phyloP scores from a whole-genome alignment of 2,888 invertebrate genomes.

The Chloroclysta siterata region DNA sequence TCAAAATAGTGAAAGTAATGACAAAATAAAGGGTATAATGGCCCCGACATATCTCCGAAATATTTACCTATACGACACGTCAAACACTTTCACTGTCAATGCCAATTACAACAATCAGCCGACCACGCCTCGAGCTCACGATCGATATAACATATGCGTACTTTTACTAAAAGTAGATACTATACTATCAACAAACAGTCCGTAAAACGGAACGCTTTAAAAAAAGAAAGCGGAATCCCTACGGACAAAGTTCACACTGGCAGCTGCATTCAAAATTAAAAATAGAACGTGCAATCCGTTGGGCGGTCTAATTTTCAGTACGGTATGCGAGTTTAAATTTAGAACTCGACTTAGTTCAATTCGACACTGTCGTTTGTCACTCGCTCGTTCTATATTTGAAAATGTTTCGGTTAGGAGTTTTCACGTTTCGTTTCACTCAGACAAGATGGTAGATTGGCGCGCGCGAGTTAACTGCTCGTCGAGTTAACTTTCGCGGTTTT shows the following conservation, averaged over 20 bases:
- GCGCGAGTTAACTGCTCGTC: conserved; percentile 59
- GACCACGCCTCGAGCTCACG: conserved; percentile 58
- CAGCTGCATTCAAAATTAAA: conserved; percentile 78
- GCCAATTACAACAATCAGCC: conserved; percentile 63
- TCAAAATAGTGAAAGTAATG: conserved; percentile 56
- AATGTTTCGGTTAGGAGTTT: conserved; percentile 47
- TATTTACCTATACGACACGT: conserved; percentile 61
- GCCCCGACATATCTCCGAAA: conserved; percentile 52
- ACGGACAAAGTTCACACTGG: conserved; percentile 77
- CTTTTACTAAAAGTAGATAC: conserved; percentile 45
- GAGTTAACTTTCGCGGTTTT: conserved; percentile 77
- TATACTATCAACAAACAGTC: conserved; percentile 41
- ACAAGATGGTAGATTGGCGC: conserved; percentile 51
- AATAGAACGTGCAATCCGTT: conserved; percentile 79
- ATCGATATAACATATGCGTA: conserved; percentile 43
- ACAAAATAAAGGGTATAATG: conserved; percentile 46
- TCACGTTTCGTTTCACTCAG: conserved; percentile 54
- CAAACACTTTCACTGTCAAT: conserved; percentile 72
- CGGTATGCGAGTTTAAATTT: conserved; percentile 78
- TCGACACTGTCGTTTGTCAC: conserved; percentile 80
- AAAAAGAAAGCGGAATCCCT: conserved; percentile 67
- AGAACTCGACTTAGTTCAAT: conserved; percentile 80
- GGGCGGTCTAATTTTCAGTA: conserved; percentile 80
- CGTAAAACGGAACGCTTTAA: conserved; percentile 53
- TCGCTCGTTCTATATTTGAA: conserved; percentile 67